These are phyloP conservation scores for Rhingia rostrata DNA, from an alignment of 2,888 invertebrate genomes.

Conservation along the genomic window DNA sequence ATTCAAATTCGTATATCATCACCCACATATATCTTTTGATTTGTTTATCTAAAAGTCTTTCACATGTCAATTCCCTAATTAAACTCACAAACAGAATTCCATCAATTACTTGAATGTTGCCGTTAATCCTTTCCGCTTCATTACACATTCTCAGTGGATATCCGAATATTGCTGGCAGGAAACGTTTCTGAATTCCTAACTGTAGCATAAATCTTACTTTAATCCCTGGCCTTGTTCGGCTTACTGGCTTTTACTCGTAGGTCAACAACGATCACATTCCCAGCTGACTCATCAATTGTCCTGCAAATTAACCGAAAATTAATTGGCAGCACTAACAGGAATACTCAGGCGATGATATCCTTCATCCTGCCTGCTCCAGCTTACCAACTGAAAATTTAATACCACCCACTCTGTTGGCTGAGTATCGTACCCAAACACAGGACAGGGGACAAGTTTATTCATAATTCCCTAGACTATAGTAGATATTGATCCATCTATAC, in stretches of 20 bases:
- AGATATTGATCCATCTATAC: conserved; percentile 64
- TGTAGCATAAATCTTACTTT: conserved; percentile 67
- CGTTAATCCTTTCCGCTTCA: conserved; percentile 74
- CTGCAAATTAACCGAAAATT: conserved; percentile 71
- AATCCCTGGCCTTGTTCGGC: conserved; percentile 63
- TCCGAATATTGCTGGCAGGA: neutral
- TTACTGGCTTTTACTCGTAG: conserved; percentile 61
- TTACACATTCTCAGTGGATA: conserved; percentile 63
- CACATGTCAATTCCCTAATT: conserved; percentile 54
- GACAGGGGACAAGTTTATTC: conserved; percentile 62
- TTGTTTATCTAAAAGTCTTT: neutral
- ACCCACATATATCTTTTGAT: too few relatives aligned
- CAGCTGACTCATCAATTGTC: conserved; percentile 70
- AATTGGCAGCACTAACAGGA: conserved; percentile 59
- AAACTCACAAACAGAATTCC: conserved; percentile 40
- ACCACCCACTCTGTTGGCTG: neutral
- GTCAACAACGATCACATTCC: conserved; percentile 70
- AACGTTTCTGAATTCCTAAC: conserved; percentile 57
- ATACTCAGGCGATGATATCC: conserved; percentile 49
- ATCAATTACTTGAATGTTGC: conserved; percentile 68
- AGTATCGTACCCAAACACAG: neutral
- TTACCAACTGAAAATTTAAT: conserved; percentile 55
- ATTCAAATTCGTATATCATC: too few relatives aligned
- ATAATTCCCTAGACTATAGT: conserved; percentile 64
- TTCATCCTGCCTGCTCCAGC: conserved; percentile 44